Conservation (phyloP, 2,888 invertebrate species). For the Heliconius ethilla region DNA sequence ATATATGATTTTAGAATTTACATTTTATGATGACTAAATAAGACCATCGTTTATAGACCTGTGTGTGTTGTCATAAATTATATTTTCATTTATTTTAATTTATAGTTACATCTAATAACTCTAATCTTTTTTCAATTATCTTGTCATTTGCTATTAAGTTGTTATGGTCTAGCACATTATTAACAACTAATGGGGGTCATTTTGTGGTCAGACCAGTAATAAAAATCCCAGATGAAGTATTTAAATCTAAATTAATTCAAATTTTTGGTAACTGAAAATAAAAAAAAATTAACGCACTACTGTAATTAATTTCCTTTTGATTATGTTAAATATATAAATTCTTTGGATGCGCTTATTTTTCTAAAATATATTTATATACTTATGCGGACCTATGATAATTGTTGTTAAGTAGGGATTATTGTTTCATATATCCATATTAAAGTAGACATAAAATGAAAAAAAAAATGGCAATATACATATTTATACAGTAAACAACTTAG, state of each 20-base stretch:
- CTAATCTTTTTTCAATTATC: slow-evolving; percentile 21
- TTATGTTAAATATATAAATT: background rate
- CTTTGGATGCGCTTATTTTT: background rate
- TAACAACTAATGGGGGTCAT: background rate
- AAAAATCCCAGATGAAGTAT: background rate
- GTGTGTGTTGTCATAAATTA: background rate
- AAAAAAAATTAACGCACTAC: background rate
- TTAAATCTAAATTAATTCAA: background rate
- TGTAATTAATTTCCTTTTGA: background rate
- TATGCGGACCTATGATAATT: background rate
- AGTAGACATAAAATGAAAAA: background rate
- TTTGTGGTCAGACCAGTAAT: background rate
- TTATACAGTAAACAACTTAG: background rate
- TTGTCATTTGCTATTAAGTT: slow-evolving; percentile 17
- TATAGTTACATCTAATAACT: background rate
- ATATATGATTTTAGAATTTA: too few species aligned
- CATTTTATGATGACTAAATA: background rate
- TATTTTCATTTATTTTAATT: slow-evolving; percentile 1
- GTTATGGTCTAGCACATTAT: background rate
- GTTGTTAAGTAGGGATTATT: background rate
- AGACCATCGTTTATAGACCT: background rate
- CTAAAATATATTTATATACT: background rate
- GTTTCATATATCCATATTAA: background rate
- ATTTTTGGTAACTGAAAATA: background rate
- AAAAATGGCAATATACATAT: background rate